Evolutionary conservation across 2,888 invertebrate species (phyloP).

Genomic region (Eilema sororculum): DNA sequence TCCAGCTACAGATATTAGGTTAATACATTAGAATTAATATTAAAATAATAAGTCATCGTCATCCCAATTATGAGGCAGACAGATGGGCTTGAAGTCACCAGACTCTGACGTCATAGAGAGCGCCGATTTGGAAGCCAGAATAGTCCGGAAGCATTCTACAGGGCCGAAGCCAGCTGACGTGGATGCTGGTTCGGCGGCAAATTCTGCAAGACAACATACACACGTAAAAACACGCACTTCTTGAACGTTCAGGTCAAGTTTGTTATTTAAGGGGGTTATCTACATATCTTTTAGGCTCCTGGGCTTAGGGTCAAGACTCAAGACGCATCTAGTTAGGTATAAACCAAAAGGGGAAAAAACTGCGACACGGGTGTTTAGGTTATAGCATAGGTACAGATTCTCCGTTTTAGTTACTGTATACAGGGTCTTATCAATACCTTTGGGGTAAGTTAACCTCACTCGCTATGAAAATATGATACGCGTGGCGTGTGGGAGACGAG

Average conservation of each 20-base stretch:
- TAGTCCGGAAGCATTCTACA: constrained; percentile 59
- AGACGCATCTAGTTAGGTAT: too few relatives aligned
- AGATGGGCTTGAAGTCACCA: constrained; percentile 67
- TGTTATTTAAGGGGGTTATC: not conserved
- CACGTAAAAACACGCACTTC: not conserved
- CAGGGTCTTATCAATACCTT: too few relatives aligned
- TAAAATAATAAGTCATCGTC: constrained; percentile 82
- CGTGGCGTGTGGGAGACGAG: too few relatives aligned
- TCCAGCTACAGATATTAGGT: not conserved
- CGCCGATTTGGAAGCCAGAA: constrained; percentile 54
- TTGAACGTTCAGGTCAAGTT: not conserved
- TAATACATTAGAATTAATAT: constrained; percentile 20
- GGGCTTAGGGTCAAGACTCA: too few relatives aligned
- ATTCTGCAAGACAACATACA: constrained; percentile 24
- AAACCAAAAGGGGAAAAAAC: too few relatives aligned
- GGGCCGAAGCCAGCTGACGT: constrained; percentile 51
- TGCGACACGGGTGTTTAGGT: too few relatives aligned
- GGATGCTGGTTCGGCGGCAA: constrained; percentile 28
- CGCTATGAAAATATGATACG: too few relatives aligned
- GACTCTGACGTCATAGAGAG: constrained; percentile 62
- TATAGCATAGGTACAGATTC: too few relatives aligned
- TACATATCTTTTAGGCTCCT: too few relatives aligned
- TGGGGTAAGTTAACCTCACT: too few relatives aligned
- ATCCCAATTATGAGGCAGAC: constrained; percentile 77
- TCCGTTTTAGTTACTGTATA: too few relatives aligned